Evolutionary conservation across 1,140 invertebrate genomes (phyloP).

Genomic region (Phymastichus coffea): DNA sequence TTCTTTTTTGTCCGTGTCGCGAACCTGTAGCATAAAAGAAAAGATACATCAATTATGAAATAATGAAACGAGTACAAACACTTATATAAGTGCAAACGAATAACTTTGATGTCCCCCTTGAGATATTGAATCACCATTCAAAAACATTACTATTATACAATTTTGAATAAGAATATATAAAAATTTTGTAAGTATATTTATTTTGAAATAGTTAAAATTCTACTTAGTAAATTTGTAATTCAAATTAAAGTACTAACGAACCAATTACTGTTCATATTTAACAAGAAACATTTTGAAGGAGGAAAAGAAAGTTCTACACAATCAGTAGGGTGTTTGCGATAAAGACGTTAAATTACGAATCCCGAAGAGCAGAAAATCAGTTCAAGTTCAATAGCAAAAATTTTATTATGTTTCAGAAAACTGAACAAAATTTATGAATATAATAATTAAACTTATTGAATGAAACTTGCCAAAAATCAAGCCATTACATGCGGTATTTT

Average conservation of each 20-base stretch:
- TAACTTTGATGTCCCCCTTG: slow-evolving; percentile 35
- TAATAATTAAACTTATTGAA: no score
- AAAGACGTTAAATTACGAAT: slow-evolving; percentile 21
- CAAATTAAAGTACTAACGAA: neutral
- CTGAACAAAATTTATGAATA: no score
- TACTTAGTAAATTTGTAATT: neutral
- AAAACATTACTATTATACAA: no score
- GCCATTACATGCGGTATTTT: no score
- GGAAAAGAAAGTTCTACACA: slow-evolving; percentile 33
- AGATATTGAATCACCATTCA: neutral
- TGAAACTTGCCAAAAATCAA: no score
- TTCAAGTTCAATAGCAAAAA: slow-evolving; percentile 31
- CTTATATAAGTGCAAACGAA: slow-evolving; percentile 27
- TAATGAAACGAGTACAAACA: slow-evolving; percentile 8
- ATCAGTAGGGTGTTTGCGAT: slow-evolving; percentile 27
- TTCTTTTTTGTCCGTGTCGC: slow-evolving; percentile 81
- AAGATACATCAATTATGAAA: slow-evolving; percentile 2
- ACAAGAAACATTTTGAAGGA: slow-evolving; percentile 7
- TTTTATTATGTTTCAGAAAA: no score
- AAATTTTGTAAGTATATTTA: neutral
- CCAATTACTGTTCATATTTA: neutral
- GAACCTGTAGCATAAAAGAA: slow-evolving; percentile 59
- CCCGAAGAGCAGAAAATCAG: slow-evolving; percentile 34
- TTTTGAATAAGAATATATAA: neutral
- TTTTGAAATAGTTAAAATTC: neutral